A percentile compares a stretch with the other conserved stretches of the same genome.
Evolutionary conservation across 2,888 invertebrate genomes (phyloP).

Genomic region (Eupithecia pulchellata): DNA sequence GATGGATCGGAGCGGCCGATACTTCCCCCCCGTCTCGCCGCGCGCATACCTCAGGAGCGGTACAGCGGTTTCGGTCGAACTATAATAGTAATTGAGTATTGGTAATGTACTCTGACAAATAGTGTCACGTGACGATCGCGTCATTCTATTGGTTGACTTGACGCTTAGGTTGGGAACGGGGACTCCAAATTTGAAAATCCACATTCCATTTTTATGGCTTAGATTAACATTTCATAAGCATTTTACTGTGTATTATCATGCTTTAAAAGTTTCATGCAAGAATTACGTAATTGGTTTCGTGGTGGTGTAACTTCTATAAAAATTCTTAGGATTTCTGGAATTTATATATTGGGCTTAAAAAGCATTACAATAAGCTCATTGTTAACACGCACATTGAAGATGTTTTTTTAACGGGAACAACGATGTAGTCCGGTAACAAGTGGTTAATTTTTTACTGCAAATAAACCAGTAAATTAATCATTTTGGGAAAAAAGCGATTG

Average conservation of each 20-base stretch:
- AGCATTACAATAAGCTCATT: conserved; percentile 8
- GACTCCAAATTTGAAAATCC: neutral
- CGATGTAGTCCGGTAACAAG: conserved; percentile 6
- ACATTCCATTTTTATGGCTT: neutral
- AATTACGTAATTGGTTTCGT: neutral
- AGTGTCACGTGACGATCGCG: too few relatives aligned
- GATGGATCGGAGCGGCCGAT: too few relatives aligned
- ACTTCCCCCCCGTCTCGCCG: too few relatives aligned
- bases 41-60: too few relatives aligned
- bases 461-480: neutral
- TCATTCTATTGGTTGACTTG: too few relatives aligned
- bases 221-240: neutral
- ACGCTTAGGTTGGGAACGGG: too few relatives aligned
- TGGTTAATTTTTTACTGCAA: conserved; percentile 4
- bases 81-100: too few relatives aligned
- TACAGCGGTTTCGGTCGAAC: too few relatives aligned
- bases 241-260: neutral
- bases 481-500: neutral
- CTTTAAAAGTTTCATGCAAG: neutral
- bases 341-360: conserved; percentile 1
- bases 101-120: too few relatives aligned
- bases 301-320: neutral
- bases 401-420: conserved; percentile 20
- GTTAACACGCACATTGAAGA: conserved; percentile 27
- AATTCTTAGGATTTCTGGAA: neutral